A percentile compares a stretch with the other conserved stretches of the same genome.
These are phyloP conservation scores for Ambastaia sidthimunki DNA, from an alignment of 2,797 vertebrate genomes.

Conservation along the genomic window DNA sequence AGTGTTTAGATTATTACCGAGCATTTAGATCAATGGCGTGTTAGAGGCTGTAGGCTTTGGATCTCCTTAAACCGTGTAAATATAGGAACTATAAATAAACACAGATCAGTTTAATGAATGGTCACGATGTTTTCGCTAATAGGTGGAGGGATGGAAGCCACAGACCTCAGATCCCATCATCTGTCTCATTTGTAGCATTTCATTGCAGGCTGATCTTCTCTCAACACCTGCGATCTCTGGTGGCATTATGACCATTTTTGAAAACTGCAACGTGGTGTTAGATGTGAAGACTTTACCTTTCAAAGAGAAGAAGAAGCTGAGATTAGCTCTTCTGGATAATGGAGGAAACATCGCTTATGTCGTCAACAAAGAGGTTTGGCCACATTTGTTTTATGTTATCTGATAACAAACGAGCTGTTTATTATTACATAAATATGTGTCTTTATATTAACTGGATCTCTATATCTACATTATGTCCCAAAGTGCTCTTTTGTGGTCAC, in stretches of 20 bases:
- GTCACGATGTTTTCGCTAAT: background rate
- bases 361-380: slow-evolving; percentile 68
- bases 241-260: slow-evolving; percentile 76
- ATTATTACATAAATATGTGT: too few species aligned
- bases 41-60: too few species aligned
- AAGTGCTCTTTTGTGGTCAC: slow-evolving; percentile 85
- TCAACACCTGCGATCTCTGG: background rate
- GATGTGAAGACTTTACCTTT: slow-evolving; percentile 76
- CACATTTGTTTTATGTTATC: background rate
- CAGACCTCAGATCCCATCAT: background rate
- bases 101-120: background rate
- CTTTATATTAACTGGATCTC: too few species aligned
- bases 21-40: too few species aligned
- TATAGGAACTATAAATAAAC: background rate
- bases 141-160: background rate
- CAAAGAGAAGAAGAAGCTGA: slow-evolving; percentile 79
- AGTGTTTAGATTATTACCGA: background rate
- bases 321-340: slow-evolving; percentile 73
- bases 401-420: too few species aligned
- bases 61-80: background rate
- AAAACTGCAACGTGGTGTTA: slow-evolving; percentile 75
- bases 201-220: background rate
- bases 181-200: background rate
- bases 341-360: slow-evolving; percentile 77
- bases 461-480: background rate